phyloP scores from a whole-genome alignment of 64 coral and sea anemone genomes.

The Pachyseris speciosa region DNA sequence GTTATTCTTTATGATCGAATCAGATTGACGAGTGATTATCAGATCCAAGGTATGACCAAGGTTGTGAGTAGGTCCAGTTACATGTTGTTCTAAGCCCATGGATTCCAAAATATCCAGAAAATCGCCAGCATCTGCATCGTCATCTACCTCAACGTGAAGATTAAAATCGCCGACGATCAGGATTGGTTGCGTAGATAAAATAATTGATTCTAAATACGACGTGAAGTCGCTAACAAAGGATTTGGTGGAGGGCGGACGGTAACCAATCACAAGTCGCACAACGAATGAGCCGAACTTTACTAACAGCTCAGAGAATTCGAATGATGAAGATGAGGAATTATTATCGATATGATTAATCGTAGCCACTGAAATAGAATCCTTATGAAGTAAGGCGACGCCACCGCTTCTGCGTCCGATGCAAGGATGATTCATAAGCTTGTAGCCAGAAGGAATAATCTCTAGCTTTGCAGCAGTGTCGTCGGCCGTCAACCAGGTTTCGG shows the following conservation, averaged over 20 bases:
- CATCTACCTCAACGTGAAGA: conserved; percentile 5
- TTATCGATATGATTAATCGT: no score
- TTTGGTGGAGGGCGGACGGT: background rate
- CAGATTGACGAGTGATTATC: conserved; percentile 18
- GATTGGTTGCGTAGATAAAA: conserved; percentile 11
- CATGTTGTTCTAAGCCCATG: conserved; percentile 9
- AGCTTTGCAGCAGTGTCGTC: no score
- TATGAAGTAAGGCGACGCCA: no score
- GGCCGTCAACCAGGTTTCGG: no score
- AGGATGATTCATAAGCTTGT: no score
- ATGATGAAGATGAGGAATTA: conserved; percentile 8
- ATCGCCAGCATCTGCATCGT: conserved; percentile 2
- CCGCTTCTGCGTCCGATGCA: no score
- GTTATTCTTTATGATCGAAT: background rate
- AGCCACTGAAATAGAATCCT: no score
- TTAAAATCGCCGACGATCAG: conserved; percentile 12
- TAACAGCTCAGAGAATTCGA: background rate
- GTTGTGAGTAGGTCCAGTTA: conserved; percentile 19
- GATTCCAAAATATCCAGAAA: conserved; percentile 16
- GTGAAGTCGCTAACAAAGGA: background rate
- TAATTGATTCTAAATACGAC: conserved; percentile 14
- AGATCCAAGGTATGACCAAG: conserved; percentile 10
- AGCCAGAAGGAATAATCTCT: no score
- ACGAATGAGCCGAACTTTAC: conserved; percentile 3
- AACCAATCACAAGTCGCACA: conserved; percentile 1